Evolutionary conservation across 2,888 invertebrate genomes (phyloP), one percentile per base, ranked within the genome.

Genomic region (Parthenolecanium corni): DNA sequence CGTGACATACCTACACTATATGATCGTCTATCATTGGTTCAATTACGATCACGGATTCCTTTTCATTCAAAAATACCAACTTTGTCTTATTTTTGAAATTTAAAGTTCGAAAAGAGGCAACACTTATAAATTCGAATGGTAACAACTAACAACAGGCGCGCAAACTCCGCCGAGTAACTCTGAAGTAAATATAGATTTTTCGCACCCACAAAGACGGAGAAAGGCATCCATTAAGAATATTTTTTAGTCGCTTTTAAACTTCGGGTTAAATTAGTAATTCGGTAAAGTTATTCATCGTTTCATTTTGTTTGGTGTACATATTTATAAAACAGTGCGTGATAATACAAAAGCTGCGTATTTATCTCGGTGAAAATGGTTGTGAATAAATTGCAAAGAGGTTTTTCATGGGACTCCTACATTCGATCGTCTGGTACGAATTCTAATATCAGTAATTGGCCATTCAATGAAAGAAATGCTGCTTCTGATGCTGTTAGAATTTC

Each of bases 391-490:
- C 61, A 61, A 23, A 18, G 61, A 38, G 61, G 61, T 24, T 38
- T 61, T 61, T 61, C 61, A 36, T 61, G 61, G 49, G 61, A 61
- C 51, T 61, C 61, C 4, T 61, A 61, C 21, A 61, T 49, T 23
- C 36, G 61, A 23, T 40, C 49, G 38, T 18, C 38, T 4, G 40
- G 23, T 49, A 49, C 61, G 12, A 61, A 58, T 44, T 23, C 42
- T 3, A 46, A 20, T 11, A 47, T n/a, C n/a, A 20, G n/a, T 14
- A 61, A 49, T 38, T 51, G 51, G 61, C 23, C 23, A 36, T 49
- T 49, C 38, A 46, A 38, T 16, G 61, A 51, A 5, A 36, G 61
- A 51, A 36, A 21, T 36, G 1, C 38, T 20, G 51, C 21, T 36
- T 49, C 20, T 12, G 61, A 61, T 49, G 47, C 61, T 4, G 61